These are phyloP conservation scores for Eristalis tenax DNA, from an alignment of 2,888 invertebrate species.

Conservation along the genomic window DNA sequence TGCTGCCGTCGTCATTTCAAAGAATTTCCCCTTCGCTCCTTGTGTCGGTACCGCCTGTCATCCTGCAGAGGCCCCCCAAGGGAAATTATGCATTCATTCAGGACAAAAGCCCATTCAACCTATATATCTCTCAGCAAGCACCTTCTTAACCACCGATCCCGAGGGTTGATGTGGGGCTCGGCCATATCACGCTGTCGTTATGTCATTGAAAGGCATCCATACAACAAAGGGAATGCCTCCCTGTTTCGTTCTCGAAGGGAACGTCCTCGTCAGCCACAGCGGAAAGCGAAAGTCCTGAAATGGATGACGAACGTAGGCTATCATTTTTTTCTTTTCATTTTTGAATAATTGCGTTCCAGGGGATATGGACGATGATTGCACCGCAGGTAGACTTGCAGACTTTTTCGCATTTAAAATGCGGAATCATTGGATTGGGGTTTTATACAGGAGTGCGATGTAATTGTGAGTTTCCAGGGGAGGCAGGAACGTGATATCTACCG, in stretches of 20 bases:
- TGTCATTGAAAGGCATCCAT: neutral
- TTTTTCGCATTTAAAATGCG: neutral
- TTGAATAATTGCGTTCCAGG: constrained; percentile 41
- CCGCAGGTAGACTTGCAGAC: neutral
- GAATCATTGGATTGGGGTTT: neutral
- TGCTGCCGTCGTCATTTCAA: constrained; percentile 43
- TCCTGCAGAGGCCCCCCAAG: constrained; percentile 28
- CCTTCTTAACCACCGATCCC: constrained; percentile 8
- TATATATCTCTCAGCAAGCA: constrained; percentile 20
- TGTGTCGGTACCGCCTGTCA: neutral
- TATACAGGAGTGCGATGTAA: neutral
- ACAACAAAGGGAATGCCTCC: constrained; percentile 15
- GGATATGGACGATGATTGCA: neutral
- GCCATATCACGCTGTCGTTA: constrained; percentile 9
- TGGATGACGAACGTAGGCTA: constrained; percentile 17
- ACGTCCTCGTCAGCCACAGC: constrained; percentile 26
- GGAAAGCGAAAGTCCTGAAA: constrained; percentile 51
- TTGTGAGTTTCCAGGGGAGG: too few relatives aligned
- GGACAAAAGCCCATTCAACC: constrained; percentile 55
- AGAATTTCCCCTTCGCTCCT: constrained; percentile 10
- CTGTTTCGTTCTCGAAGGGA: constrained; percentile 6
- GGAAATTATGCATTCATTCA: constrained; percentile 66
- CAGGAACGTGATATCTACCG: too few relatives aligned
- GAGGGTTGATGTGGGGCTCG: neutral
- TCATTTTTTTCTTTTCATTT: neutral